Evolutionary conservation across 2,113 vertebrate genomes (phyloP).

Genomic region (Delphinapterus leucas): DNA sequence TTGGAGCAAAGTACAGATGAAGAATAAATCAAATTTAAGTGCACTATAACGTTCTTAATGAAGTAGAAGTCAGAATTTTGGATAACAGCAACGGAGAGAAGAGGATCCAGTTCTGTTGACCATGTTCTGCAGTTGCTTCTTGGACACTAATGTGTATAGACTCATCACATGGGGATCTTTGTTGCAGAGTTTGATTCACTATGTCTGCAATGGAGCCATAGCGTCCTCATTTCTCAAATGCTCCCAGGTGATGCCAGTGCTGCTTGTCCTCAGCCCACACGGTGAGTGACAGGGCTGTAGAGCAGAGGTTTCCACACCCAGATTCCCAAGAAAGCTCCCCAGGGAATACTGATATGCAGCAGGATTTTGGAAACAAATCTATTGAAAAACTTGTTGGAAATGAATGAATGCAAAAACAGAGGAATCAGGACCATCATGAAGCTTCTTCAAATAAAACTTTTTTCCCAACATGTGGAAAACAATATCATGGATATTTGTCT

Average conservation of each 20-base stretch:
- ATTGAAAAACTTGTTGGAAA: neutral
- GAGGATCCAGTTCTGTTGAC: neutral
- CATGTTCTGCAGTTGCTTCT: neutral
- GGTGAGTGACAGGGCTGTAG: neutral
- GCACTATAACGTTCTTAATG: neutral
- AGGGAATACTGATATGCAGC: neutral
- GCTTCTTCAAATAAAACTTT: neutral
- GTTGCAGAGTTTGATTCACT: neutral
- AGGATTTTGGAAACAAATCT: neutral
- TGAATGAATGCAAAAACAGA: neutral
- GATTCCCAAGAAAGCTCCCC: neutral
- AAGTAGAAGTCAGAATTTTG: neutral
- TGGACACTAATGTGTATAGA: neutral
- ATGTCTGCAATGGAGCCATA: neutral
- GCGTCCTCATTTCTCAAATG: neutral
- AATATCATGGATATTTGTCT: neutral
- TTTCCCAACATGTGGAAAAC: neutral
- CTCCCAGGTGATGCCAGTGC: neutral
- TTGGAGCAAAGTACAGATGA: neutral
- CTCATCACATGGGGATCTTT: too few relatives aligned
- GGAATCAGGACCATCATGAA: neutral
- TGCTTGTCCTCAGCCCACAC: neutral
- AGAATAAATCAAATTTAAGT: neutral
- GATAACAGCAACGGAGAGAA: neutral
- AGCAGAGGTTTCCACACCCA: neutral